These are phyloP conservation scores for Thamnaconus septentrionalis DNA, from an alignment of 2,113 vertebrate genomes.

Conservation along the genomic window DNA sequence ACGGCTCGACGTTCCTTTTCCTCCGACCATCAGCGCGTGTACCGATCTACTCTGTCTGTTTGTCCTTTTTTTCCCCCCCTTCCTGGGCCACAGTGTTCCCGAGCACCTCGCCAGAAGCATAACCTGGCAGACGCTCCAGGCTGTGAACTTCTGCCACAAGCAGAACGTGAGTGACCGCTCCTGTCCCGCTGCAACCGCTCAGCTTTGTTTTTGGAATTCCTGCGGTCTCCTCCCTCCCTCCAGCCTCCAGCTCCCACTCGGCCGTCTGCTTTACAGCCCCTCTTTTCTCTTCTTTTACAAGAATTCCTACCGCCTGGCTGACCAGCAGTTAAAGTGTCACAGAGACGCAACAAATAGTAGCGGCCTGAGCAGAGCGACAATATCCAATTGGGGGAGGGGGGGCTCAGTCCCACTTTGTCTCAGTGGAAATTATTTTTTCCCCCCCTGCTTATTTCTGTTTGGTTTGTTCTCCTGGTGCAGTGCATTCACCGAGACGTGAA, in stretches of 20 bases:
- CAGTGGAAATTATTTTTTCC: no score
- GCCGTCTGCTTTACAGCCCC: constrained; percentile 5
- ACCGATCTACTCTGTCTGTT: not conserved
- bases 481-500: constrained; percentile 97
- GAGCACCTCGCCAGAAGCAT: constrained; percentile 90
- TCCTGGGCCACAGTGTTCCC: constrained; percentile 76
- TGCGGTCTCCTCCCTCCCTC: constrained; percentile 13
- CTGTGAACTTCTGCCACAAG: constrained; percentile 95
- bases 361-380: constrained; percentile 13
- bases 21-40: no score
- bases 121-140: constrained; percentile 94
- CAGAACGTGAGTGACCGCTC: constrained; percentile 82
- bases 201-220: constrained; percentile 27
- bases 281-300: constrained; percentile 46
- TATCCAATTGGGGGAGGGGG: not conserved
- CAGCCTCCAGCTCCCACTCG: constrained; percentile 27
- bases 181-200: not conserved
- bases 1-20: no score
- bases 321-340: constrained; percentile 58
- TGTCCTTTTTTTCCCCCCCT: not conserved
- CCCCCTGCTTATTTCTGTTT: not conserved
- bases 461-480: constrained; percentile 59
- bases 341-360: constrained; percentile 44
- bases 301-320: constrained; percentile 67
- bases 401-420: not conserved